Conservation (phyloP, 2,888 invertebrate genomes). For the Heliconius ethilla region DNA sequence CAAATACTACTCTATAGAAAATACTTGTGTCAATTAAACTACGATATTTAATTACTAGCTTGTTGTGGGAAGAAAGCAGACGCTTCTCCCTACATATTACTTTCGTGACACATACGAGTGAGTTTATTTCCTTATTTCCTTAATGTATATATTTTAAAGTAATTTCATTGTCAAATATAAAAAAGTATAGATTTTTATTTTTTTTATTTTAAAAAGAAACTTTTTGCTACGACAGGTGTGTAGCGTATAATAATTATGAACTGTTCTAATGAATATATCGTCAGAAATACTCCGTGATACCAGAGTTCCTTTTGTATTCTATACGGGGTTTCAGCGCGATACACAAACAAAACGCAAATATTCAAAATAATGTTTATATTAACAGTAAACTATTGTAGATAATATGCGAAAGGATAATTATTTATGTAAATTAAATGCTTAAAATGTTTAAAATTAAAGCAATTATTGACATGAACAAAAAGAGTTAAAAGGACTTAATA, state of each 20-base stretch:
- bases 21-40: constrained; percentile 23
- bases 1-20: constrained; percentile 37
- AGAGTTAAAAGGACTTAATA: not conserved
- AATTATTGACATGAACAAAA: not conserved
- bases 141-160: too few species aligned
- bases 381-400: not conserved
- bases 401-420: not conserved
- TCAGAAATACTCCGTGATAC: not conserved
- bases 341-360: not conserved
- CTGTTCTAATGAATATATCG: not conserved
- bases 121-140: too few species aligned
- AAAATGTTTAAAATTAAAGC: not conserved
- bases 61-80: not conserved
- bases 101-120: not conserved
- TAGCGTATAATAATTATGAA: not conserved
- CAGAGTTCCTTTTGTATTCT: not conserved
- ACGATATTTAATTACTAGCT: not conserved
- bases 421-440: too few species aligned
- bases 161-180: too few species aligned
- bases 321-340: constrained; percentile 12
- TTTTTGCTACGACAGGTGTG: not conserved
- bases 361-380: not conserved
- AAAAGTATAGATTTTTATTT: not conserved
- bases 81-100: not conserved
- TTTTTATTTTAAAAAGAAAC: not conserved